These are phyloP conservation scores for Agrochola lota DNA, from an alignment of 2,888 invertebrate species.

Conservation along the genomic window DNA sequence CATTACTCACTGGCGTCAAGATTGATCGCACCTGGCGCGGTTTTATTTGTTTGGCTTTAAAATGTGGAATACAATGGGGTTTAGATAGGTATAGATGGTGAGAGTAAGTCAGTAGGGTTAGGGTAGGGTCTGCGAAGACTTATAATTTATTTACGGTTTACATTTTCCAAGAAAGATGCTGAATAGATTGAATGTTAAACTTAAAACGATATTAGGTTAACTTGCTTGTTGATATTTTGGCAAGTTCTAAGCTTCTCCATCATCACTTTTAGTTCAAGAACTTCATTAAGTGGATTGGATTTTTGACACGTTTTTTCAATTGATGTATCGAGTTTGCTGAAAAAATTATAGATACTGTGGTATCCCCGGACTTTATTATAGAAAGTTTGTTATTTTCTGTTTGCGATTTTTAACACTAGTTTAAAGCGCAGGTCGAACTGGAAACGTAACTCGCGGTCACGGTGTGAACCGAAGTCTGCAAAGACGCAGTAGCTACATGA, in stretches of 20 bases:
- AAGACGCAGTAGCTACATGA: too few relatives aligned
- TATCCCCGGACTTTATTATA: neutral
- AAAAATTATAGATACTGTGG: neutral
- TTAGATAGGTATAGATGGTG: conserved; percentile 17
- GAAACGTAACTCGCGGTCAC: too few relatives aligned
- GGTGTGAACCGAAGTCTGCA: too few relatives aligned
- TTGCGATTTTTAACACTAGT: neutral
- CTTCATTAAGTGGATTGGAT: neutral
- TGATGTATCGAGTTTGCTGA: conserved; percentile 12
- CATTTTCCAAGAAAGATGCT: neutral
- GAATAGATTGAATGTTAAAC: neutral
- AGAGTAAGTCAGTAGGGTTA: neutral
- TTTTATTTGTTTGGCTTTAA: conserved; percentile 37
- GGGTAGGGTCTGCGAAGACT: neutral
- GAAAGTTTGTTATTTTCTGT: neutral
- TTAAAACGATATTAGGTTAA: neutral
- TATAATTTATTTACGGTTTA: neutral
- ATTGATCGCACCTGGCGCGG: conserved; percentile 43
- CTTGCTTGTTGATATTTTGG: neutral
- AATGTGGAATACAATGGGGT: neutral
- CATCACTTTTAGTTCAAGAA: neutral
- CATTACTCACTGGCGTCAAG: conserved; percentile 29
- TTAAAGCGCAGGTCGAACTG: too few relatives aligned
- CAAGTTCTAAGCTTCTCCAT: neutral
- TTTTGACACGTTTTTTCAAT: conserved; percentile 1